These are phyloP conservation scores for Ochropleura plecta DNA, from an alignment of 2,888 invertebrate genomes.

Conservation along the genomic window DNA sequence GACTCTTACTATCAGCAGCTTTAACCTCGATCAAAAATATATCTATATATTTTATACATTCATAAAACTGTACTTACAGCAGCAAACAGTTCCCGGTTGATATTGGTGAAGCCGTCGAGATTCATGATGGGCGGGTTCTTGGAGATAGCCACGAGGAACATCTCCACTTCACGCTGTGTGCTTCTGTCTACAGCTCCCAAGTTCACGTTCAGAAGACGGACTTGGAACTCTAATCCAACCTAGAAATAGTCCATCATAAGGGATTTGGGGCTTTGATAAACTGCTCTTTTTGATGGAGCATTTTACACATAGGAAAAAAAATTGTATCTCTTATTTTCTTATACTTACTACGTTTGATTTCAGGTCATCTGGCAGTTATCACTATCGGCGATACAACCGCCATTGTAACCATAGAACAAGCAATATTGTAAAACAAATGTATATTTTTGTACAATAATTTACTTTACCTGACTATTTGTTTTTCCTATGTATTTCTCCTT, in stretches of 20 bases:
- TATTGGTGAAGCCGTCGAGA: constrained; percentile 93
- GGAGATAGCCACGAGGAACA: constrained; percentile 93
- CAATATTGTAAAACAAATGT: not conserved
- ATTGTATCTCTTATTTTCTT: not conserved
- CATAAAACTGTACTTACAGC: constrained; percentile 83
- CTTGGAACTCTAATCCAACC: constrained; percentile 89
- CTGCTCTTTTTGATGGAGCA: not conserved
- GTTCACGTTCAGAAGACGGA: constrained; percentile 92
- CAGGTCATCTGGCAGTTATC: not conserved
- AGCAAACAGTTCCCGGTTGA: constrained; percentile 92
- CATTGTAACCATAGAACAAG: not conserved
- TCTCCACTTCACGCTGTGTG: constrained; percentile 93
- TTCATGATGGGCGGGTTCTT: constrained; percentile 95
- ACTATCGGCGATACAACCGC: not conserved
- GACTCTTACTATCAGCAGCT: not conserved
- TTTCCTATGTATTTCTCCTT: too few species aligned
- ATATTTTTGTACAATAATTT: not conserved
- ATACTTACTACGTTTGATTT: not conserved
- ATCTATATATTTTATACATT: not conserved
- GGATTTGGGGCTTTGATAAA: not conserved
- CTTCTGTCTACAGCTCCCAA: constrained; percentile 92
- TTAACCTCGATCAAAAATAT: not conserved
- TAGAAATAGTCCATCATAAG: not conserved
- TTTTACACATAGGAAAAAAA: not conserved
- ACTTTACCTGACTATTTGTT: not conserved